Percentiles rank a stretch among this genome's conserved stretches.
phyloP scores from a whole-genome alignment of 2,888 invertebrate species.

The Acleris cristana region DNA sequence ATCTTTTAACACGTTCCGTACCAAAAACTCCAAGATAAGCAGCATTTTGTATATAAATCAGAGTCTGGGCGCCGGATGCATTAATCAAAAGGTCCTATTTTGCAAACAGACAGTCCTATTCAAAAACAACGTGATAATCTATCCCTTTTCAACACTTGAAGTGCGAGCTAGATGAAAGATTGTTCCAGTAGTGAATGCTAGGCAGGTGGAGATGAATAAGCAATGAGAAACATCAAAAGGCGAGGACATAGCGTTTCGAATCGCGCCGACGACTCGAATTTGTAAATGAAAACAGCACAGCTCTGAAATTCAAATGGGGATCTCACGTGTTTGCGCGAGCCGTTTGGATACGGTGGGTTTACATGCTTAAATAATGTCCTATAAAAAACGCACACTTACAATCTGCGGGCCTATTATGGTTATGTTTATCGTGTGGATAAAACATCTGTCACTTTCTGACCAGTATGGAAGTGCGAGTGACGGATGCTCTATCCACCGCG shows the following conservation, averaged over 20 bases:
- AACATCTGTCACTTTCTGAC: too few species aligned
- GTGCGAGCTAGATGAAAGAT: background rate
- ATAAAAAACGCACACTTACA: too few species aligned
- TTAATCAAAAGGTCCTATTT: background rate
- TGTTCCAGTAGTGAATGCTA: constrained; percentile 11
- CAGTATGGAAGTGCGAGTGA: too few species aligned
- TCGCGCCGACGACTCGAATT: constrained; percentile 17
- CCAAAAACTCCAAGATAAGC: background rate
- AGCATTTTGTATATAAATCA: background rate
- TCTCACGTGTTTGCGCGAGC: constrained; percentile 10
- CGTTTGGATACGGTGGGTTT: background rate
- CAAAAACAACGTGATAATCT: background rate
- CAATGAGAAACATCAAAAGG: constrained; percentile 35
- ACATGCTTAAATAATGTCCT: too few species aligned
- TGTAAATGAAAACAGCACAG: constrained; percentile 32
- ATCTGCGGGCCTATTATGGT: too few species aligned
- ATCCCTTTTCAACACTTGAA: background rate
- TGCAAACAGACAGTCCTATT: background rate
- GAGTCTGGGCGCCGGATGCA: background rate
- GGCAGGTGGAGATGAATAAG: constrained; percentile 27
- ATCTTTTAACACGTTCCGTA: too few species aligned
- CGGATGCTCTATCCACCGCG: too few species aligned
- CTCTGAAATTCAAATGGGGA: constrained; percentile 33
- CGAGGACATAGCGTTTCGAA: constrained; percentile 25
- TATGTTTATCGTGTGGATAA: too few species aligned